Conservation (phyloP, 2,888 invertebrate species). For the Slavum lentiscoides region DNA sequence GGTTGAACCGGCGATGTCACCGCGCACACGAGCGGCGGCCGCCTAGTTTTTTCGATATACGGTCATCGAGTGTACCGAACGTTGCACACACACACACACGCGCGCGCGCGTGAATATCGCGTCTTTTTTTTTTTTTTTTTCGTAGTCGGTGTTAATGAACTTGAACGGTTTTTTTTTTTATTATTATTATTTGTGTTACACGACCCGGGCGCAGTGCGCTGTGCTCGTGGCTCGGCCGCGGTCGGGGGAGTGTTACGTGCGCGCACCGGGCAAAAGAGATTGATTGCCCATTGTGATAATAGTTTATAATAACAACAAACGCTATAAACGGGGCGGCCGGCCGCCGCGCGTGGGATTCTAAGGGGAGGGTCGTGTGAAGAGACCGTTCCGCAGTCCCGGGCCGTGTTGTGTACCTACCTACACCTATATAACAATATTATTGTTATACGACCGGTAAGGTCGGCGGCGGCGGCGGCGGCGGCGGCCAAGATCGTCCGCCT, state of each 20-base stretch:
- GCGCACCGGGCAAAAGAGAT: constrained; percentile 23
- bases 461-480: too few species aligned
- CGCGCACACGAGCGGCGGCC: constrained; percentile 6
- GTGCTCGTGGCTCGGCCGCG: constrained; percentile 40
- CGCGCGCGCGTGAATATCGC: too few species aligned
- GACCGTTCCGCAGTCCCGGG: not conserved
- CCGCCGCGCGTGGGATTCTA: constrained; percentile 48
- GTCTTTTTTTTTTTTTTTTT: too few species aligned
- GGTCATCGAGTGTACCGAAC: too few species aligned
- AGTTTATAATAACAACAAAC: not conserved
- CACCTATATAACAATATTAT: too few species aligned
- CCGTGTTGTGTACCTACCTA: too few species aligned
- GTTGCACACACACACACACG: not conserved
- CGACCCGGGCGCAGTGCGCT: not conserved
- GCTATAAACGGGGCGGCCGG: constrained; percentile 19
- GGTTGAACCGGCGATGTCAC: constrained; percentile 44
- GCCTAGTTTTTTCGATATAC: too few species aligned
- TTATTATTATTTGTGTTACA: too few species aligned
- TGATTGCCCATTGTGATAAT: constrained; percentile 53
- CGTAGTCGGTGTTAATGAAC: too few species aligned
- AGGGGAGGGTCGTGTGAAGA: constrained; percentile 50
- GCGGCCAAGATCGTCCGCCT: too few species aligned
- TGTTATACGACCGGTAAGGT: too few species aligned
- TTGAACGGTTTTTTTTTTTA: too few species aligned
- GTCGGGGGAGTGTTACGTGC: not conserved